Evolutionary conservation across 2,797 vertebrate species (phyloP).

Genomic region (Malacoraja senta): DNA sequence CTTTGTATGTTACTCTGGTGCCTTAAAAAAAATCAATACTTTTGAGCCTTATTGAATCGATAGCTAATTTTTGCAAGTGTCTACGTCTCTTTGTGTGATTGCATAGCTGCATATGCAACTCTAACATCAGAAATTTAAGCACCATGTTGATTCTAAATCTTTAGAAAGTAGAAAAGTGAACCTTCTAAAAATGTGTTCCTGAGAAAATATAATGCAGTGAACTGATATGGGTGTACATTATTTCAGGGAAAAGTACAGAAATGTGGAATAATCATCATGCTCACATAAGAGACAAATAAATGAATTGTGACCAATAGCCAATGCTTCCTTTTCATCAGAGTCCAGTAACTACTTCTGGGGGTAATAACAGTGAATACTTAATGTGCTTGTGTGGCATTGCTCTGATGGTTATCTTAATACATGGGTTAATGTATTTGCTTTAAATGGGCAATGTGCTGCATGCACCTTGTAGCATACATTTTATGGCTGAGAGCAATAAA

Average conservation of each 20-base stretch:
- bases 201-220: background rate
- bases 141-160: background rate
- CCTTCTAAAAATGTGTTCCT: background rate
- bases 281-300: background rate
- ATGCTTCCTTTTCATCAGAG: background rate
- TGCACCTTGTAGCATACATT: background rate
- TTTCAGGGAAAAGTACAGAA: background rate
- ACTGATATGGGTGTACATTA: background rate
- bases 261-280: background rate
- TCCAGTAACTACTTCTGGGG: background rate
- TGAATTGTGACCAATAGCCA: background rate
- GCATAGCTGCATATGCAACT: background rate
- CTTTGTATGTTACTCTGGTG: background rate
- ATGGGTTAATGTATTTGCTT: background rate
- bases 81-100: background rate
- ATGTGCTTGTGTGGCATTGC: background rate
- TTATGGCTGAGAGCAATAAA: background rate
- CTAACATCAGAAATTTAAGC: background rate
- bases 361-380: background rate
- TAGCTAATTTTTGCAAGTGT: background rate
- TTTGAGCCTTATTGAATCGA: background rate
- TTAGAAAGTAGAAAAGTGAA: background rate
- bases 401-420: background rate
- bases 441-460: conserved; percentile 5
- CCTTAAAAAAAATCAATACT: background rate